Evolutionary conservation across 2,888 invertebrate species (phyloP), one percentile per base, ranked within the genome.

Genomic region (Diadromus collaris): DNA sequence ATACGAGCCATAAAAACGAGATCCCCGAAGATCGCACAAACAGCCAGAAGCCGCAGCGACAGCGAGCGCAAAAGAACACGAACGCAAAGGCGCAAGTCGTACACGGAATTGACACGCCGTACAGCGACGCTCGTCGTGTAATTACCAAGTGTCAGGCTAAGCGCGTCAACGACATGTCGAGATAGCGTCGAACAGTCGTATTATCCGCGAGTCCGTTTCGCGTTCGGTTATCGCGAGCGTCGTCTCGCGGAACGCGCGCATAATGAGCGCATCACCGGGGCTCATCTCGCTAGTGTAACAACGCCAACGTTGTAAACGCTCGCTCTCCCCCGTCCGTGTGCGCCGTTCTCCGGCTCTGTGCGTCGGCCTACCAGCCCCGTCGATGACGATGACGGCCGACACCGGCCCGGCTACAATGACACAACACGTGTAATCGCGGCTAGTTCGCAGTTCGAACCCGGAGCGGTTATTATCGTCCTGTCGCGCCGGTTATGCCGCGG

Each of bases 121-220:
- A 21, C 19, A 75, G 82, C 79, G 51, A 76, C 78, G 75, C 34
- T 61, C 76, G 27, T 61, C 73, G 78, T 68, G 38, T 78, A 80
- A 76, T 76, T 76, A 80, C 75, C 60, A 54, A 67, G 60, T 44
- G 34, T n/a, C 71, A 51, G 75, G 46, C 41, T 74, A 73, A 72
- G 76, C 79, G 79, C 79, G 73, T 79, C 79, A 80, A 81, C 80
- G 79, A 76, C 82, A 83, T 79, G 80, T 82, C 83, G 80, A 85
- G 85, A 86, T 86, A 86, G 80, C 84, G 81, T 68, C 83, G 81
- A 82, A 83, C 85, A 82, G 83, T 85, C 80, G 76, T 73, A 76
- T 79, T 79, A 79, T 79, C 76, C 72, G 76, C 54, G 72, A 68
- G 79, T 27, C 24, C 27, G 64, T 79, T 65, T 67, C 68, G 64